Base-by-base conservation (phyloP, 1,140 invertebrate genomes). In the Trinorchestia longiramus region DNA sequence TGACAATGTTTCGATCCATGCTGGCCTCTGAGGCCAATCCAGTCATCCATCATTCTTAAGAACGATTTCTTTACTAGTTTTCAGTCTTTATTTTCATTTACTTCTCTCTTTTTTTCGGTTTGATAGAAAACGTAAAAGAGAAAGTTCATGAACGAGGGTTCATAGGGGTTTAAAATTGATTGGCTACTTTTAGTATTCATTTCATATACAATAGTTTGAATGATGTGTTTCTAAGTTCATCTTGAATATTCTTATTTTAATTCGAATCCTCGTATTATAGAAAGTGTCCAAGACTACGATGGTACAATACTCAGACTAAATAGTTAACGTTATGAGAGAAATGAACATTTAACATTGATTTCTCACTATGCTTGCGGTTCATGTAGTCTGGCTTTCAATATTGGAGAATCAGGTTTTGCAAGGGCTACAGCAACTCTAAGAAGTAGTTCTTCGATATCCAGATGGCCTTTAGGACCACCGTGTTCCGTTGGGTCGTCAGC, bases 391-490 rank as follows among this genome's bases (percentile, higher is more conserved):
- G 62, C 62, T 77, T 19, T 15, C 28, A 77, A 11, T 77, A 90
- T 90, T 43, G 88, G 28, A 90, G 11, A 90, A 42, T 90, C 88
- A 90, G 88, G 88, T 90, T 90, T 8, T 90, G 88, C 88, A 43
- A 42, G 15, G 17, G 88, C 88, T 90, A 11, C 36, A 42, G 36
- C 11, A 3, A 42, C 43, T 36, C 41, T 43, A 43, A 90, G 88
- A 90, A 90, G 88, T 43, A 42, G 88, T 42, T 90, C 41, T 41
- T 42, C 88, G 88, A 90, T 28, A 41, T 90, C 88, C 88, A 90
- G 88, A 90, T 90, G 88, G 88, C 43, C 88, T 90, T 90, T 90
- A 90, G 88, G 36, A 90, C 36, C 88, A 42, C 88, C 88, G 87
- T 36, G 8, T 42, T 92, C 41, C 43, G 41, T 36, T 94, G 43